phyloP scores from a whole-genome alignment of 2,888 invertebrate genomes.

The Pollenia amentaria region DNA sequence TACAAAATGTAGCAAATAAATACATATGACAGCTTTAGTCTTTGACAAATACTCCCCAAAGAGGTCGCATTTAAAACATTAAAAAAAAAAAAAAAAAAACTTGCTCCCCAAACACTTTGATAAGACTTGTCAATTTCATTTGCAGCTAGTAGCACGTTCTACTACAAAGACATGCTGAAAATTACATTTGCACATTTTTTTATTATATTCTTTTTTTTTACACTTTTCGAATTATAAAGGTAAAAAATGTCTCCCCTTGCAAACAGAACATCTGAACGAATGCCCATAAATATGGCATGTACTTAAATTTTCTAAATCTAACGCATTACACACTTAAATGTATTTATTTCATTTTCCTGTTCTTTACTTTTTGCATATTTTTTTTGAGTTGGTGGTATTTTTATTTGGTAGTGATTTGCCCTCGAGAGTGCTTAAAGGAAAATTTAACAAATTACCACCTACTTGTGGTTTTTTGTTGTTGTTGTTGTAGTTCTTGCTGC shows the following conservation, averaged over 20 bases:
- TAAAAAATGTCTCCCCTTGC: constrained; percentile 50
- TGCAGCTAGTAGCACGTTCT: constrained; percentile 70
- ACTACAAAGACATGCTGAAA: constrained; percentile 52
- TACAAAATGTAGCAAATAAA: constrained; percentile 8
- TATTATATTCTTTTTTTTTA: not conserved
- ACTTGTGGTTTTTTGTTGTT: constrained; percentile 67
- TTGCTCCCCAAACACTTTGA: constrained; percentile 79
- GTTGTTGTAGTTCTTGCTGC: not conserved
- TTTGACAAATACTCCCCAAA: constrained; percentile 72
- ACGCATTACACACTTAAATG: constrained; percentile 72
- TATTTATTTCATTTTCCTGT: constrained; percentile 65
- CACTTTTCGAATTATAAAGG: constrained; percentile 13
- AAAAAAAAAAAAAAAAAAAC: constrained; percentile 76
- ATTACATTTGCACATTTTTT: constrained; percentile 71
- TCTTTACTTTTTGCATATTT: constrained; percentile 32
- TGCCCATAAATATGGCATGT: constrained; percentile 48
- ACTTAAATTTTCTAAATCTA: constrained; percentile 64
- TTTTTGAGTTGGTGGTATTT: constrained; percentile 38
- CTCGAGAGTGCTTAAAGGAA: constrained; percentile 74
- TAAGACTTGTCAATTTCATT: constrained; percentile 81
- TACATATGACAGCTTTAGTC: constrained; percentile 40
- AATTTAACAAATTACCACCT: constrained; percentile 76
- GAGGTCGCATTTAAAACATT: constrained; percentile 52
- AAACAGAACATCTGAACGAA: constrained; percentile 15
- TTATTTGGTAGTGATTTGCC: constrained; percentile 73